phyloP scores from a whole-genome alignment of 2,888 invertebrate species.

The Leptogaster cylindrica region DNA sequence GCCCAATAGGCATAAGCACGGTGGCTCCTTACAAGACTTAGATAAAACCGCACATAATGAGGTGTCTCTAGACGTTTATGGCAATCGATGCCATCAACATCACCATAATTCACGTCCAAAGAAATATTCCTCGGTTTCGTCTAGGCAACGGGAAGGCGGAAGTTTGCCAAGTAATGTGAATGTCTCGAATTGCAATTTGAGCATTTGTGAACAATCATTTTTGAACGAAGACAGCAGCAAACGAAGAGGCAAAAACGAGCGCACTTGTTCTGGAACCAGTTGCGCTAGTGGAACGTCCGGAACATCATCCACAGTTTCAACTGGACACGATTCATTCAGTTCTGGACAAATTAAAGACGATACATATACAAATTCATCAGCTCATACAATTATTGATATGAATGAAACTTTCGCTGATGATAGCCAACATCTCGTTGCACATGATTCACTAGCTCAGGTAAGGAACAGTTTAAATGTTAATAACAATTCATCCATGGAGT shows the following conservation, averaged over 20 bases:
- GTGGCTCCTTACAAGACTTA: constrained; percentile 69
- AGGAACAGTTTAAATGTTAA: background rate
- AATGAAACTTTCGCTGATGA: constrained; percentile 57
- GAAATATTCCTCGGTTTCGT: constrained; percentile 59
- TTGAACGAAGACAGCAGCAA: constrained; percentile 48
- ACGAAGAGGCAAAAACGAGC: constrained; percentile 39
- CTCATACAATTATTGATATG: constrained; percentile 63
- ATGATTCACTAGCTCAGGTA: constrained; percentile 46
- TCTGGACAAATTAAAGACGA: constrained; percentile 32
- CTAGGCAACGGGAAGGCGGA: constrained; percentile 70
- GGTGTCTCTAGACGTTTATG: constrained; percentile 55
- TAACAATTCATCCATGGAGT: too few species aligned
- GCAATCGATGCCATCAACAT: constrained; percentile 53
- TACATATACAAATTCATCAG: constrained; percentile 41
- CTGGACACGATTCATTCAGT: constrained; percentile 34
- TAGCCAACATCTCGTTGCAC: constrained; percentile 39
- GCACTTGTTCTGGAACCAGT: constrained; percentile 41
- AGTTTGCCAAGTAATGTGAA: constrained; percentile 68
- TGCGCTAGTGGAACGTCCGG: constrained; percentile 29
- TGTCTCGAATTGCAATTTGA: constrained; percentile 56
- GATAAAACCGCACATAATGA: constrained; percentile 63
- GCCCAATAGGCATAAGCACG: constrained; percentile 63
- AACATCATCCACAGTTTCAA: constrained; percentile 38
- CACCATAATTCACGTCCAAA: constrained; percentile 59
- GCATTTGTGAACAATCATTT: constrained; percentile 51